Evolutionary conservation across 1,140 invertebrate genomes (phyloP), one percentile per base, ranked within the genome.

Genomic region (Branchinecta lynchi): DNA sequence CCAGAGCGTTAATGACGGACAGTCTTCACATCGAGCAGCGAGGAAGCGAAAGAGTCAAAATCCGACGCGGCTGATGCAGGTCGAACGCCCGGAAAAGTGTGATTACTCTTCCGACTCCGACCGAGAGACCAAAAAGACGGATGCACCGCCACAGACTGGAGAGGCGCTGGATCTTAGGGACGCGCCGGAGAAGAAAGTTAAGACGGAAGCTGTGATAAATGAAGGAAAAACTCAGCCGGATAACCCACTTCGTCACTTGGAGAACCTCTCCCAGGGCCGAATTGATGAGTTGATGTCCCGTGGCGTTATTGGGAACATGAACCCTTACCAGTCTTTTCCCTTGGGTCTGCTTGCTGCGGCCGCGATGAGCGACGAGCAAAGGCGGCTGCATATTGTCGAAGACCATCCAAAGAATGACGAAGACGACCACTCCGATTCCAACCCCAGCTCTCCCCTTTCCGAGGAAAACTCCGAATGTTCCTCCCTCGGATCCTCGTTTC

Each of bases 1-100:
- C 70, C 79, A 80, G 46, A 81, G 77, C 73, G 74, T 78, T 66
- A 84, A 82, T 76, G 82, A 81, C 44, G 76, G 80, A 82, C 72
- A 74, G 72, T 76, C 71, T 69, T 74, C 5, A 69, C 73, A 0
- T 60, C 72, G 8, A 79, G 77, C 70, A 75, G 75, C 20, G 76
- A 72, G 92, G 66, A 93, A 96, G 79, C 81, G 93, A 67, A 97
- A 96, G 79, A 93, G 87, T 74, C 87, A 92, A 74, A 93, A 95
- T 77, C 93, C 93, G 0, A 93, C 89, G 0, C 83, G 91, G 43
- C 70, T 73, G 65, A 81, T 87, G 65, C 83, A 81, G 70, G 74
- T 44, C 45, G 72, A 65, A 69, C 51, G 51, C 70, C 17, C 76
- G 76, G 15, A 79, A 32, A 75, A 83, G 69, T 77, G 81, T 7